Conservation (phyloP, 2,888 invertebrate species). For the Galeopsomyia nigrocyanea region DNA sequence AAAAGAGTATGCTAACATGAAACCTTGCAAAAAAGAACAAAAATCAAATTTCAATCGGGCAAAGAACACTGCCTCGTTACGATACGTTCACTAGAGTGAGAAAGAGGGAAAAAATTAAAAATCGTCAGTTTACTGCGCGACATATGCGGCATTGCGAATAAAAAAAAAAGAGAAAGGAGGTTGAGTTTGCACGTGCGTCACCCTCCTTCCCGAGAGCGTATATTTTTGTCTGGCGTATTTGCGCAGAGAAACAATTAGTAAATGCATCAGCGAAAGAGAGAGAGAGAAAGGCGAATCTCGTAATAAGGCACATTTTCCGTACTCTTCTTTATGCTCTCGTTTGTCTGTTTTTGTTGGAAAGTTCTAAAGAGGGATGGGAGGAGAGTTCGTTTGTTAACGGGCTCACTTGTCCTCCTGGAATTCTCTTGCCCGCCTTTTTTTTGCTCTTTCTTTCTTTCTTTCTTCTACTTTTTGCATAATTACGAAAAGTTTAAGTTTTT, state of each 20-base stretch:
- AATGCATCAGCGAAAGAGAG: conserved; percentile 24
- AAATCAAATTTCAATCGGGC: neutral
- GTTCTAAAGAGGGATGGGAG: neutral
- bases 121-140: too few relatives aligned
- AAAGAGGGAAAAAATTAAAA: too few relatives aligned
- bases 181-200: neutral
- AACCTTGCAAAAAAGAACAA: too few relatives aligned
- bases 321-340: conserved; percentile 4
- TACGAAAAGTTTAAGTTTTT: conserved; percentile 21
- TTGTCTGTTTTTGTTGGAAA: conserved; percentile 9
- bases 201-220: neutral
- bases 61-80: neutral
- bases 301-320: conserved; percentile 19
- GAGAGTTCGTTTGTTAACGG: conserved; percentile 11
- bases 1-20: too few relatives aligned
- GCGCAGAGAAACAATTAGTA: conserved; percentile 24
- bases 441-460: neutral
- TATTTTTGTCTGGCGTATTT: conserved; percentile 26
- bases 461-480: conserved; percentile 5
- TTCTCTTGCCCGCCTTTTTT: neutral
- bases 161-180: neutral
- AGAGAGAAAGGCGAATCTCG: conserved; percentile 10
- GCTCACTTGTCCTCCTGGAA: conserved; percentile 9
- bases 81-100: neutral
- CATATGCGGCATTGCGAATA: neutral